Conservation (phyloP, 1,140 invertebrate species). For the Drosophila quadrilineata region DNA sequence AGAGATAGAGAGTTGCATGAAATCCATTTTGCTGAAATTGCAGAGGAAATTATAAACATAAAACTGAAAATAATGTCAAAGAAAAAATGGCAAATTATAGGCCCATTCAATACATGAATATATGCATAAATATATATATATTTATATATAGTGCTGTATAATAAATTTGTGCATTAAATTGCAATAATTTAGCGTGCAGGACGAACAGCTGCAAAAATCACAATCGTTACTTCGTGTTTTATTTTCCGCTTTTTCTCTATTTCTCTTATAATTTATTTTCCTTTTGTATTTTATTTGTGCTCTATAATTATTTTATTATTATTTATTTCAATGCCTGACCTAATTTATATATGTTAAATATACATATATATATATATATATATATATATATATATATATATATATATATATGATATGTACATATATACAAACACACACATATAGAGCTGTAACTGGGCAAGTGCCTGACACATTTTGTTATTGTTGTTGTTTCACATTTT, state of each 20-base stretch:
- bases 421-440: background rate
- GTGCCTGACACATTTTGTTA: conserved; percentile 24
- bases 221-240: conserved; percentile 12
- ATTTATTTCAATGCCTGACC: conserved; percentile 17
- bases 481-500: conserved; percentile 36
- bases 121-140: background rate
- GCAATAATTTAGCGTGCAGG: conserved; percentile 27
- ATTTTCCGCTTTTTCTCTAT: background rate
- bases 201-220: conserved; percentile 30
- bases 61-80: too few relatives aligned
- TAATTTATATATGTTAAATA: conserved; percentile 16
- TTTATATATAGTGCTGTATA: conserved; percentile 39
- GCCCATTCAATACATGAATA: conserved; percentile 29
- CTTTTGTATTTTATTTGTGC: too few relatives aligned
- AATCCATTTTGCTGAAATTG: conserved; percentile 41
- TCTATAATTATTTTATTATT: too few relatives aligned
- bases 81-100: background rate
- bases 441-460: conserved; percentile 12
- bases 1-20: too few relatives aligned
- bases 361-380: conserved; percentile 1
- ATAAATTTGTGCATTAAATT: conserved; percentile 35
- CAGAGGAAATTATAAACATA: too few relatives aligned
- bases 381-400: background rate
- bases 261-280: background rate
- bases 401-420: background rate